Percentiles rank a stretch among this genome's conserved stretches.
phyloP scores from a whole-genome alignment of 2,888 invertebrate species.

The Cinara cedri region DNA sequence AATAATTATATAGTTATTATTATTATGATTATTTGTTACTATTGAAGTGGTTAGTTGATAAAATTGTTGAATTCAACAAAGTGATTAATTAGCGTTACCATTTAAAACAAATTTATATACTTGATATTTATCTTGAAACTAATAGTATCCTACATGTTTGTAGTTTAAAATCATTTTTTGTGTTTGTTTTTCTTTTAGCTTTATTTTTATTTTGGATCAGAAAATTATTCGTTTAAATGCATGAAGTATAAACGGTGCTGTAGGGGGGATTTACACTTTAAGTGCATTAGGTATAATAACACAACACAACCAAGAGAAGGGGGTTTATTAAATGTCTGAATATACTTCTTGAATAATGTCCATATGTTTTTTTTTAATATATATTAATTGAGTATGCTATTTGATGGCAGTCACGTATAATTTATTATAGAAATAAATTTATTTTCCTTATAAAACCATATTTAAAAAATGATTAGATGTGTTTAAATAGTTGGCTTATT shows the following conservation, averaged over 20 bases:
- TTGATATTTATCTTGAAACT: conserved; percentile 27
- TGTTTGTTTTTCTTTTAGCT: conserved; percentile 17
- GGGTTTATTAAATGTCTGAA: background rate
- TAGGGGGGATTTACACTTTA: background rate
- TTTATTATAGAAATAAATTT: too few relatives aligned
- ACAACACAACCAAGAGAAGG: background rate
- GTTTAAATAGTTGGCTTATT: too few relatives aligned
- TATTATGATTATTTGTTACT: background rate
- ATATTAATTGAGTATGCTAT: too few relatives aligned
- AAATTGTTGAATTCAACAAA: conserved; percentile 43
- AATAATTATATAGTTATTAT: conserved; percentile 22
- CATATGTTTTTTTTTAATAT: too few relatives aligned
- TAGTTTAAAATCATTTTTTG: conserved; percentile 51
- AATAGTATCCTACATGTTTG: conserved; percentile 31
- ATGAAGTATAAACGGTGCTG: background rate
- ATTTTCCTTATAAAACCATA: too few relatives aligned
- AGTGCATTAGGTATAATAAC: background rate
- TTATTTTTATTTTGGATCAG: background rate
- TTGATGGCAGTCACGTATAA: too few relatives aligned
- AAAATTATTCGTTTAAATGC: conserved; percentile 2
- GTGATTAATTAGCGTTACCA: conserved; percentile 57
- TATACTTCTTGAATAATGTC: background rate
- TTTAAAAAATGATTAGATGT: too few relatives aligned
- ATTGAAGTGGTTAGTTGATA: background rate
- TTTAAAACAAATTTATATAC: conserved; percentile 1